Evolutionary conservation across 1,140 invertebrate species (phyloP).

Genomic region (Aphis gossypii): DNA sequence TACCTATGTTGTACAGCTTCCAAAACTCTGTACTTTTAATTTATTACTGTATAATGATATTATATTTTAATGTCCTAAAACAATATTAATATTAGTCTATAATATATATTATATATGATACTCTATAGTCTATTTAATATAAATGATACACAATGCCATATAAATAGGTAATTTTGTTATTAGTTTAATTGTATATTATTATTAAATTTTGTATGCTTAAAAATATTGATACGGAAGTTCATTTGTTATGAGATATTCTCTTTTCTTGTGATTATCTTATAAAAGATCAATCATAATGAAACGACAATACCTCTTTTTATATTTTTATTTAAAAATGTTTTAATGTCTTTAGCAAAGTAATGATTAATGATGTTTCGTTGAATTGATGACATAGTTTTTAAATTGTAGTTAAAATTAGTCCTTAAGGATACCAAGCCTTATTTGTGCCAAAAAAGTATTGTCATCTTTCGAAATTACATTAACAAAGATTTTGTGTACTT

Average conservation of each 20-base stretch:
- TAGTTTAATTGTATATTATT: conserved; percentile 57
- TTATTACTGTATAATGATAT: conserved; percentile 53
- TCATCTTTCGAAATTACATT: conserved; percentile 39
- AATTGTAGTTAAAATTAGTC: conserved; percentile 41
- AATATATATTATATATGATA: conserved; percentile 10
- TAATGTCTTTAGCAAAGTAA: background rate
- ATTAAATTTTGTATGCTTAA: conserved; percentile 32
- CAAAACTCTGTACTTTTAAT: conserved; percentile 56
- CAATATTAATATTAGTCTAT: conserved; percentile 26
- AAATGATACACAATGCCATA: conserved; percentile 53
- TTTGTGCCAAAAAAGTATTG: conserved; percentile 51
- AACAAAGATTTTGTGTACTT: background rate
- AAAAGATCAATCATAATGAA: conserved; percentile 41
- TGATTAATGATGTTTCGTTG: background rate
- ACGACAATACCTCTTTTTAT: conserved; percentile 55
- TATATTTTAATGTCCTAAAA: conserved; percentile 44
- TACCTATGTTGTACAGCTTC: conserved; percentile 55
- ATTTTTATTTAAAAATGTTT: conserved; percentile 22
- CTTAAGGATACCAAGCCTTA: conserved; percentile 53
- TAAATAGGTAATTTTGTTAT: conserved; percentile 54
- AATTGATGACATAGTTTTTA: conserved; percentile 24
- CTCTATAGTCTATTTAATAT: background rate
- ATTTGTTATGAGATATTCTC: conserved; percentile 51
- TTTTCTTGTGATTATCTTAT: conserved; percentile 51
- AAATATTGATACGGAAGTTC: background rate